phyloP scores from a whole-genome alignment of 2,797 vertebrate genomes.

The Poecilia picta region DNA sequence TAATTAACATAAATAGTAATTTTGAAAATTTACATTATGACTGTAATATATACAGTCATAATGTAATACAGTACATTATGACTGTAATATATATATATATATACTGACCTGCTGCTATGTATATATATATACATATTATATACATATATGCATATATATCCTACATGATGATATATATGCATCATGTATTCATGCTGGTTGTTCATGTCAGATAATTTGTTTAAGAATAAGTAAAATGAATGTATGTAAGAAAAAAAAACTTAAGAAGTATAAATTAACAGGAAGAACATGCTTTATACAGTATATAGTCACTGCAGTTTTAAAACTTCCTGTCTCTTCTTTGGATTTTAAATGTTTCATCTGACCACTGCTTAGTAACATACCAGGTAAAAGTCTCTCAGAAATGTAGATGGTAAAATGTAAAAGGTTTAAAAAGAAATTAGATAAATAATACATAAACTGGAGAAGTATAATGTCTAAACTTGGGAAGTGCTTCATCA shows the following conservation, averaged over 20 bases:
- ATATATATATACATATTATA: no score
- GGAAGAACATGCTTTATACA: neutral
- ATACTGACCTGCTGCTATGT: no score
- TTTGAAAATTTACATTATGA: no score
- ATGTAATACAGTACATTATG: no score
- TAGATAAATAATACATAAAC: neutral
- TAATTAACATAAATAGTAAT: no score
- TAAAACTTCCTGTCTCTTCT: neutral
- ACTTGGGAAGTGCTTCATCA: neutral
- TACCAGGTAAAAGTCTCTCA: neutral
- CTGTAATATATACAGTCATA: no score
- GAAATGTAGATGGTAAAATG: neutral
- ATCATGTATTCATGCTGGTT: neutral
- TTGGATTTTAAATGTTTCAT: neutral
- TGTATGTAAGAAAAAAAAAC: neutral
- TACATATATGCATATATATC: no score
- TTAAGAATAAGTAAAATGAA: neutral
- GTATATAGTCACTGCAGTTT: neutral
- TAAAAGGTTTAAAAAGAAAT: neutral
- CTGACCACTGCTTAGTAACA: neutral
- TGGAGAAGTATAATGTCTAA: neutral
- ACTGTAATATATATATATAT: no score
- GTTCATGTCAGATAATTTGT: neutral
- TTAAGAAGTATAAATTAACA: neutral
- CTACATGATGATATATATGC: no score